Evolutionary conservation across 2,113 vertebrate species (phyloP), one percentile per base, ranked within the genome.

Genomic region (Oriolus oriolus): DNA sequence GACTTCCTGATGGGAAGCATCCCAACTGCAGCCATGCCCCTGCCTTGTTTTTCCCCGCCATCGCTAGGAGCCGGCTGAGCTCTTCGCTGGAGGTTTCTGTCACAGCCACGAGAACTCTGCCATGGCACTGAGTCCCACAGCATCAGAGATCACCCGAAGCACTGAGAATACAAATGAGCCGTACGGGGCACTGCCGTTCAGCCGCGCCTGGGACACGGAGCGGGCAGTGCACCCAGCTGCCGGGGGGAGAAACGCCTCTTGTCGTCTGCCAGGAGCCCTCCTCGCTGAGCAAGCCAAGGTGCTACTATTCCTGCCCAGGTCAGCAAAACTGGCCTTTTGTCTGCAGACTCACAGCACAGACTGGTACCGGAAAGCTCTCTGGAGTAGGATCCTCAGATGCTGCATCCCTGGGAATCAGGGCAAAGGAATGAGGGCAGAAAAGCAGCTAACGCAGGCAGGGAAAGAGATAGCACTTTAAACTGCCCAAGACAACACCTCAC

Each of bases 1-100:
- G 56, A 75, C 91, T 95, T 95, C 94, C 95, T 85, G 65, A 65
- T 87, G 53, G 74, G 91, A 84, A 94, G 93, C 84, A 94, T 91
- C 87, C 74, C 24, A 66, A 45, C 22, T 26, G 41, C 73, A 47
- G 69, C 68, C 21, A 3, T 57, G 60, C 22, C 64, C 23, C 73
- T 57, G 93, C 57, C 77, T 44, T 75, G 53, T 77, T 80, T 42
- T 42, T 56, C 26, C 66, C 37, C 28, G 1, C 33, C 75, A 42
- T 30, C 7, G 5, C 82, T 21, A 35, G 50, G 33, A 45, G 28
- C 59, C 5, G 7, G 26, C 68, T 16, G 13, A 68, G 56, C 52
- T 39, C 41, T 68, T 28, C 1, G 33, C 74, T 50, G 8, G 16
- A 19, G 4, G 13, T 73, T 79, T 44, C 27, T 10, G 4, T 59